These are phyloP conservation scores for Microdon myrmicae DNA, from an alignment of 2,888 invertebrate species.

Conservation along the genomic window DNA sequence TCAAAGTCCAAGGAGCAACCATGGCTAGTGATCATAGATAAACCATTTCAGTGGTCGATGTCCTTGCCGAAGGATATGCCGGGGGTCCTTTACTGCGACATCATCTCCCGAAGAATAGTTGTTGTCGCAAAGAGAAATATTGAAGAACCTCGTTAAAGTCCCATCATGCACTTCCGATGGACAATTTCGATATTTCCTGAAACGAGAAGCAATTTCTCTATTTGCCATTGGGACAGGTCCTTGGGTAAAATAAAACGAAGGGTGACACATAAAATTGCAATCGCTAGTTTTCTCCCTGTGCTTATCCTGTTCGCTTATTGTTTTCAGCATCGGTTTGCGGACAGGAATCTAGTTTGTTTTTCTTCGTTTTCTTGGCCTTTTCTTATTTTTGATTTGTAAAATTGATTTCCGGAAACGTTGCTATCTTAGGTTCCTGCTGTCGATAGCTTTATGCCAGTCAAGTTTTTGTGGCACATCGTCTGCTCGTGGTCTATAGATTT, in stretches of 20 bases:
- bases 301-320: slow-evolving; percentile 13
- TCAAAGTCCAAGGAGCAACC: slow-evolving; percentile 18
- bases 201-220: slow-evolving; percentile 41
- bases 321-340: slow-evolving; percentile 30
- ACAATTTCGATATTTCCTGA: slow-evolving; percentile 47
- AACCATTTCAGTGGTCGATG: slow-evolving; percentile 16
- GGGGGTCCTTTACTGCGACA: slow-evolving; percentile 14
- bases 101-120: slow-evolving; percentile 20
- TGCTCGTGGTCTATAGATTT: slow-evolving; percentile 19
- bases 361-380: slow-evolving; percentile 1
- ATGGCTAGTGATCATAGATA: slow-evolving; percentile 27
- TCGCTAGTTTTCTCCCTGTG: neutral
- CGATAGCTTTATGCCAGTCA: slow-evolving; percentile 23
- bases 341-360: slow-evolving; percentile 25
- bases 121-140: slow-evolving; percentile 23
- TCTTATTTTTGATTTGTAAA: slow-evolving; percentile 11
- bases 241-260: slow-evolving; percentile 2
- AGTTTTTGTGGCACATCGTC: slow-evolving; percentile 10
- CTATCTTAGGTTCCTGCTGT: slow-evolving; percentile 27
- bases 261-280: slow-evolving; percentile 1
- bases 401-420: slow-evolving; percentile 40
- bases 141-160: slow-evolving; percentile 48
- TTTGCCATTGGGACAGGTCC: slow-evolving; percentile 16
- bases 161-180: slow-evolving; percentile 49
- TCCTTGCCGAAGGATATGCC: slow-evolving; percentile 10